These are phyloP conservation scores for Callorhinus ursinus DNA, from an alignment of 2,113 vertebrate species.

Conservation along the genomic window DNA sequence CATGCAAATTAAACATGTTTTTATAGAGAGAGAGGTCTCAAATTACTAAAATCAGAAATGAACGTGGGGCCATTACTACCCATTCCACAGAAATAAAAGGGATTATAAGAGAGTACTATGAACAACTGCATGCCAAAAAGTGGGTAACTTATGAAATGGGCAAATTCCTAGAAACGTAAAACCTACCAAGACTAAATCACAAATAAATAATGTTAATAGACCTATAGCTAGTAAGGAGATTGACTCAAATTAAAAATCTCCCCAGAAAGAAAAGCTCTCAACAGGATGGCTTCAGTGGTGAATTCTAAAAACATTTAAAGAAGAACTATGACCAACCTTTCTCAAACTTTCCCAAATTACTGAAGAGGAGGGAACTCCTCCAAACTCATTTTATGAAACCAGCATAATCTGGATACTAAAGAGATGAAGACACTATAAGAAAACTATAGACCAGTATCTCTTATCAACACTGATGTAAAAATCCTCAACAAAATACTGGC, in stretches of 20 bases:
- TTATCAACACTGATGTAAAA: background rate
- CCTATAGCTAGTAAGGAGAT: background rate
- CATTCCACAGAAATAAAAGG: background rate
- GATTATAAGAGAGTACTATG: background rate
- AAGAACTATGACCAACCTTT: background rate
- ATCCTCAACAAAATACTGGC: background rate
- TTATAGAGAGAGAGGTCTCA: background rate
- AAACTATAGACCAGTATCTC: background rate
- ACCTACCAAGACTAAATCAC: background rate
- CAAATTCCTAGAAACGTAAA: background rate
- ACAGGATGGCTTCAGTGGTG: background rate
- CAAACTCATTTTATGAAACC: background rate
- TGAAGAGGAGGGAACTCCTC: background rate
- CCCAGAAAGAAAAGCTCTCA: background rate
- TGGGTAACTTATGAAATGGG: too few species aligned
- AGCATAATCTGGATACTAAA: background rate
- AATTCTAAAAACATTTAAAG: conserved; percentile 1
- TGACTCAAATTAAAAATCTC: background rate
- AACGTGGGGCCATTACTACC: background rate
- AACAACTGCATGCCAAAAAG: background rate
- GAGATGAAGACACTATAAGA: background rate
- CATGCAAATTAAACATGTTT: background rate
- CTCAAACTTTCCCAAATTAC: background rate
- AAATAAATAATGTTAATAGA: background rate
- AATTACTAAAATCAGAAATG: background rate